Base-by-base conservation (phyloP, 92 coral and sea anemone genomes). In the Palythoa heliodiscus region DNA sequence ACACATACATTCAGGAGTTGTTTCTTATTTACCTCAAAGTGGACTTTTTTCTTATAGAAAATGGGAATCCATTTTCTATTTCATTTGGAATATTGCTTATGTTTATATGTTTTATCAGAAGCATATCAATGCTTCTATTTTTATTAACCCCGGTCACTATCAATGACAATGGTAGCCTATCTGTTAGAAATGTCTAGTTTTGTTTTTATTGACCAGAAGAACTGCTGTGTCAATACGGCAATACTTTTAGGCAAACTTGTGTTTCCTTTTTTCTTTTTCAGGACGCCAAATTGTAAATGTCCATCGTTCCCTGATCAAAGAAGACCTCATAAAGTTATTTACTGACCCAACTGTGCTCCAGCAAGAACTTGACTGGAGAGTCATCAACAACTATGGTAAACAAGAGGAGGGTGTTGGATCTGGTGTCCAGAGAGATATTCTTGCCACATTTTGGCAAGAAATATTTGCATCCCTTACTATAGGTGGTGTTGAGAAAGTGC, bases 401-500 rank as follows among this genome's bases (percentile, higher is more conserved):
- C 71, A 78, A 79, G 80, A 87, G 77, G 60, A 87, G 66, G 89
- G 89, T 50, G 89, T 78, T 68, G 85, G 86, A 67, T 24, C 85
- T 68, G 89, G 89, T 55, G 89, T 87, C 70, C 70, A 55, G 81
- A 55, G 90, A 60, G 90, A 81, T 52, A 55, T 81, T 43, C 68
- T 87, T 82, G 87, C 90, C 75, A 82, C 90, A 61, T 87, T 87
- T 82, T 87, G 90, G 87, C 90, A 82, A 66, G 24, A 60, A 66
- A 64, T 87, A 2, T 87, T 82, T 63, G 71, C 83, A 25, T 73
- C 90, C 47, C 76, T 74, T 47, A 68, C 90, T 47, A 22, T 67
- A 25, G 90, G 92, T 15, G 85, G 74, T 55, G 47, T 60, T 38
- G 87, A 82, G 83, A 89, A 89, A 87, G 92, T 87, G 66, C 92